Percentiles rank a stretch among this genome's conserved stretches.
Conservation (phyloP, 2,113 vertebrate species). For the Silurus meridionalis region DNA sequence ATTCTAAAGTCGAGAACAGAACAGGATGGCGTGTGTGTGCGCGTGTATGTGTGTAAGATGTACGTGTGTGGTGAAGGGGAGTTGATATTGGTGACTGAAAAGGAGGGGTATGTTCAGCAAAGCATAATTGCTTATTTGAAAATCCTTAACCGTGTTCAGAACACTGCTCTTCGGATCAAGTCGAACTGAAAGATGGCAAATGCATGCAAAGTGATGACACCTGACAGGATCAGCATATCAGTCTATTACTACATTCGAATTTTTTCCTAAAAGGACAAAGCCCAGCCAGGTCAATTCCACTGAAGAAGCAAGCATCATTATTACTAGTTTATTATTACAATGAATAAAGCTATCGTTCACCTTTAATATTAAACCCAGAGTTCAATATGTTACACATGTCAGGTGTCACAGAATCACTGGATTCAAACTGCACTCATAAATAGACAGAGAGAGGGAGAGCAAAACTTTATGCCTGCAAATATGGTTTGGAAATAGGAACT, state of each 20-base stretch:
- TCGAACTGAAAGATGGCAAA: not conserved
- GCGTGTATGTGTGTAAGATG: conserved; percentile 21
- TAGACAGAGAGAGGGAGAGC: not conserved
- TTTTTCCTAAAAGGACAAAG: not conserved
- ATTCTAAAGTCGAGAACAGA: conserved; percentile 73
- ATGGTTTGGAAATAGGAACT: not conserved
- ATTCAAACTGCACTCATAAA: not conserved
- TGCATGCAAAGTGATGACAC: not conserved
- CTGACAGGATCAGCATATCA: not conserved
- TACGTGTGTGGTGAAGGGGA: conserved; percentile 38
- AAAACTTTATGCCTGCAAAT: not conserved
- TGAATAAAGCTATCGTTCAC: not conserved
- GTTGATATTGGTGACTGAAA: conserved; percentile 43
- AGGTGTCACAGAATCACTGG: not conserved
- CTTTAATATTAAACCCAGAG: not conserved
- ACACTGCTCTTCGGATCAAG: not conserved
- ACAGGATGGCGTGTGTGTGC: conserved; percentile 47
- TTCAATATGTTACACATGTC: not conserved
- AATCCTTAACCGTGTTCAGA: not conserved
- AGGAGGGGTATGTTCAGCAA: conserved; percentile 46
- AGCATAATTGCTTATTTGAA: conserved; percentile 47
- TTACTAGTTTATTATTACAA: not conserved
- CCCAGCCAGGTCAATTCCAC: not conserved
- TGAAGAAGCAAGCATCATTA: not conserved
- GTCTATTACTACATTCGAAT: too few species aligned